Base-by-base conservation (phyloP, 2,888 invertebrate species). In the Digitonthophagus gazella region DNA sequence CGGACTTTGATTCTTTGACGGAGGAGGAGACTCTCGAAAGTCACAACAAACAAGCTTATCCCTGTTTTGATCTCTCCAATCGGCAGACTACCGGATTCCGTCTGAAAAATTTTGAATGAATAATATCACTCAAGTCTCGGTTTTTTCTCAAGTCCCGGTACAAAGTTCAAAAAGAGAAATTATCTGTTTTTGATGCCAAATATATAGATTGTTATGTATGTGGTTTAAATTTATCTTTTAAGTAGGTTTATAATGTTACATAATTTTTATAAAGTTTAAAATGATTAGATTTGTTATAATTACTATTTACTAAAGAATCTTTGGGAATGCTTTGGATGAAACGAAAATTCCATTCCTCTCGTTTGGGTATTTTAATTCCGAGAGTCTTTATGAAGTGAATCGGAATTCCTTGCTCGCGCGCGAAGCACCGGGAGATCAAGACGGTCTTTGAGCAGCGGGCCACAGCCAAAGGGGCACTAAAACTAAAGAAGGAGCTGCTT, bases 401-500 rank as follows among this genome's bases (percentile, higher is more conserved):
- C 28, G 28, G 28, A 44, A 44, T 44, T 44, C 11, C 28, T n/a
- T n/a, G 28, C 28, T 44, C 11, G 28, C 11, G 28, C 28, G 28
- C 28, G 28, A 44, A 44, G 28, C 28, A 44, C 28, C 28, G 28
- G 28, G 28, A 44, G 28, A 44, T 44, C 28, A 44, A 44, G 28
- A 44, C 28, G 28, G 8, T 44, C 28, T 44, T 44, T 44, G 28
- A 44, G 28, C 28, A 44, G 28, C 28, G 28, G 28, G 28, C 28
- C 28, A 44, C 28, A 44, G 28, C 61, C 19, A 61, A 61, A 61
- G 61, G 61, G 61, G 61, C n/a, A 61, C 61, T 61, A 61, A 61
- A 61, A 61, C 61, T 61, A 61, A 61, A 61, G 18, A 18, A 18
- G 61, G 61, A 61, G 19, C 61, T n/a, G 20, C 61, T 61, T 61